Base-by-base conservation (phyloP, 2,113 vertebrate species). In the Mixornis gularis region DNA sequence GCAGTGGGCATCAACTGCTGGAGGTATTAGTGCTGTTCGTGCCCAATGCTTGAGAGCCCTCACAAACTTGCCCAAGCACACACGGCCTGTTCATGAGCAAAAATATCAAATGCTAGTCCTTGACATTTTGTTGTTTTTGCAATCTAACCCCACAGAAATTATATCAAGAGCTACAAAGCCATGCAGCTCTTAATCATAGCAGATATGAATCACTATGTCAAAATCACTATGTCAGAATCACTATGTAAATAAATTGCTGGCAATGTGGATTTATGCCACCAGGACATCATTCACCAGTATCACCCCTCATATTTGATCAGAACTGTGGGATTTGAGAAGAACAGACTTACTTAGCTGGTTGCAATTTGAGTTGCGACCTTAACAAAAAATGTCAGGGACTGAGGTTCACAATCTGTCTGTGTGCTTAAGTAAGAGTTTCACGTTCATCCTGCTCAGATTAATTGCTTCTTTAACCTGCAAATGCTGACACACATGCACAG, bases 401-500 rank as follows among this genome's bases (percentile, higher is more conserved):
- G 4, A 80, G 27, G 44, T 53, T 95, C 56, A 52, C 49, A 51
- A 55, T 85, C 89, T 90, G 68, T 79, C 34, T 11, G 40, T n/a
- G 5, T 48, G 68, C 80, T 89, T 96, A 95, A 95, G 89, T n/a
- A 96, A 88, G 41, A 94, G 88, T 66, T 93, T 96, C 97, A 96
- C 85, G 29, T 97, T 96, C 90, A 62, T 81, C 48, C 92, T 93
- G 91, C 93, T 96, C 77, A 94, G 79, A 94, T 94, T 97, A 98
- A 97, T 96, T 94, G 91, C 93, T 96, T 76, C 96, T 97, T 96
- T 96, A 96, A 96, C 96, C 90, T 94, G 94, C 36, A 36, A 95
- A 79, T 14, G 79, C 94, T 91, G 90, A 94, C 92, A 97, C 87
- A 83, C 83, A 46, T 53, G 70, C 68, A 55, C 90, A 88, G 93